Base-by-base conservation (phyloP, 2,113 vertebrate species). In the Pachycephala philippinensis region DNA sequence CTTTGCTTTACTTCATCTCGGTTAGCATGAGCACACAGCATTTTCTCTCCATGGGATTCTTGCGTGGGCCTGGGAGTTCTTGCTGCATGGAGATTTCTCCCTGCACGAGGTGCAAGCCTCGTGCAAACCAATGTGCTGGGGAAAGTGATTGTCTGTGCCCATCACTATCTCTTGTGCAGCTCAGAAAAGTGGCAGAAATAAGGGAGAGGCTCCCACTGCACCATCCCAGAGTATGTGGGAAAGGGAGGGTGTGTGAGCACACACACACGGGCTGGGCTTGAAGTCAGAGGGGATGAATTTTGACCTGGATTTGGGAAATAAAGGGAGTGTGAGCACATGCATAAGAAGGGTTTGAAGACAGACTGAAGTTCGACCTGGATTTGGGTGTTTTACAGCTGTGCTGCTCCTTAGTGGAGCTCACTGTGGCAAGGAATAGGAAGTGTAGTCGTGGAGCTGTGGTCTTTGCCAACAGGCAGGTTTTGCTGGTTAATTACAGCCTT, bases 121-220 rank as follows among this genome's bases (percentile, higher is more conserved):
- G 1, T 30, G 20, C 13, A 37, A 64, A 60, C 13, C 21, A 40
- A 5, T 0, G 1, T 11, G 8, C 24, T 66, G 52, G 27, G 37
- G 19, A 66, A 56, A 44, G 44, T 0, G 1, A 9, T 18, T 39
- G 49, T 40, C 12, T 11, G 27, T 1, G 2, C 2, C 10, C 9
- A 12, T 27, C 37, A 2, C 9, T 26, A 0, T 16, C 20, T 30
- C 37, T 40, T 26, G 26, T 35, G 40, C 35, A 42, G 27, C 20
- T 66, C 1, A 2, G 39, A 47, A 57, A 64, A 61, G 28, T 3
- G 3, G 33, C 22, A 84, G 31, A 47, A 76, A 60, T 19, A 23
- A 52, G 21, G 56, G 35, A 69, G 23, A 40, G 54, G 10, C 13
- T 77, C 63, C 63, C 52, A 16, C 54, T 42, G 71, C 4, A 12